Conservation (phyloP, 2,797 vertebrate species). For the Anas bahamensis region DNA sequence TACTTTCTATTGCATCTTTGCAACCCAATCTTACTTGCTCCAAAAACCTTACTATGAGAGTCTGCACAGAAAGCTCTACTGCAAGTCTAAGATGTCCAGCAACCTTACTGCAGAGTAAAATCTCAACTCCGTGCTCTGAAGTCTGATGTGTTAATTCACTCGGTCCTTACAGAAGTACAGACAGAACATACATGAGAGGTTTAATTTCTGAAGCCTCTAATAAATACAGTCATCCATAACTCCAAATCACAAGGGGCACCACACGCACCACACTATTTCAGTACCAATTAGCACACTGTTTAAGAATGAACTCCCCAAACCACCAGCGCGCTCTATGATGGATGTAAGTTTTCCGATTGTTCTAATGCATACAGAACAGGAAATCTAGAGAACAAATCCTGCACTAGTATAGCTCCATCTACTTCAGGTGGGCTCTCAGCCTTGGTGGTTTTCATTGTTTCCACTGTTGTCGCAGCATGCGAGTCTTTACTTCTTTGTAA, state of each 20-base stretch:
- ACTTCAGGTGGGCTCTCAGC: not conserved
- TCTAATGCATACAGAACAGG: constrained; percentile 55
- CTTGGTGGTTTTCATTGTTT: not conserved
- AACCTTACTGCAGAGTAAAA: not conserved
- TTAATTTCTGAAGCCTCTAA: constrained; percentile 1
- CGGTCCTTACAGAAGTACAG: not conserved
- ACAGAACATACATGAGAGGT: not conserved
- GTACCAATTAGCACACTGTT: not conserved
- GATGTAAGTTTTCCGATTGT: constrained; percentile 30
- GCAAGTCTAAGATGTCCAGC: not conserved
- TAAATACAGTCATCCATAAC: not conserved
- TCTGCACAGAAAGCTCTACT: not conserved
- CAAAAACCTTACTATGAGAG: not conserved
- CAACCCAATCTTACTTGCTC: not conserved
- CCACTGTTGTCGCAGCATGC: not conserved
- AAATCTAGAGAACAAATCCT: constrained; percentile 37
- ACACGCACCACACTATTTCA: not conserved
- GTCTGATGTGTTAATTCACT: not conserved
- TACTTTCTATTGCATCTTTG: not conserved
- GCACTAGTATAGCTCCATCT: not conserved
- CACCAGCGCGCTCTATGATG: constrained; percentile 1
- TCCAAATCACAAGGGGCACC: not conserved
- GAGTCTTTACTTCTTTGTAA: not conserved
- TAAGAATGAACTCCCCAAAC: not conserved
- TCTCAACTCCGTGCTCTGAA: not conserved